These are phyloP conservation scores for Hydractinia symbiolongicarpus DNA, from an alignment of 30 jellyfish, hydroid and myxozoan species.

Conservation along the genomic window DNA sequence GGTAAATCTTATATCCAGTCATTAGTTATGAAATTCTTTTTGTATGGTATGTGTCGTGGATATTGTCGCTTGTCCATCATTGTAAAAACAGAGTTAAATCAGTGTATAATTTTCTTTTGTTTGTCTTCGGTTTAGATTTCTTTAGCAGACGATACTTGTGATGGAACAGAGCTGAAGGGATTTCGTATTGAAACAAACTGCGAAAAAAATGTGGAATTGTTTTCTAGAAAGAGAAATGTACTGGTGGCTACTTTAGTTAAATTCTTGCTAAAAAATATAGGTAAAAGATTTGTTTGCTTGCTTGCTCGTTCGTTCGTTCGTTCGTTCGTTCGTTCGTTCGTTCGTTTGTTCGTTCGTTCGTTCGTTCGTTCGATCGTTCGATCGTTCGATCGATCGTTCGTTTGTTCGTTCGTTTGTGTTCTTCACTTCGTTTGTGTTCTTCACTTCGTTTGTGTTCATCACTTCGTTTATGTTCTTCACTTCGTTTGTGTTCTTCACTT, in stretches of 20 bases:
- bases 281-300: constrained; percentile 24
- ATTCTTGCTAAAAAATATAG: constrained; percentile 56
- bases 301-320: background rate
- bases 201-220: constrained; percentile 15
- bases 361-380: too few relatives aligned
- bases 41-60: background rate
- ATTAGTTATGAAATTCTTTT: background rate
- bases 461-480: too few relatives aligned
- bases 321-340: too few relatives aligned
- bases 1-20: constrained; percentile 33
- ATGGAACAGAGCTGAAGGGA: constrained; percentile 3
- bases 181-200: constrained; percentile 34
- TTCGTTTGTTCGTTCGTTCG: too few relatives aligned
- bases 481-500: too few relatives aligned
- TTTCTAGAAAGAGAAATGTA: constrained; percentile 47
- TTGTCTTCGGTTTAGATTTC: background rate
- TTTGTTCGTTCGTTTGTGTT: too few relatives aligned
- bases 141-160: background rate
- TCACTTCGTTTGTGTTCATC: too few relatives aligned
- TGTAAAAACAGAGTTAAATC: background rate
- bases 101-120: background rate
- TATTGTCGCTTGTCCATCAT: background rate
- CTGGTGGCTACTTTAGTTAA: constrained; percentile 63
- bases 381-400: too few relatives aligned
- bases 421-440: too few relatives aligned